Conservation (phyloP, 37 sponge, comb jelly and placozoan species). For the Ianthella basta region DNA sequence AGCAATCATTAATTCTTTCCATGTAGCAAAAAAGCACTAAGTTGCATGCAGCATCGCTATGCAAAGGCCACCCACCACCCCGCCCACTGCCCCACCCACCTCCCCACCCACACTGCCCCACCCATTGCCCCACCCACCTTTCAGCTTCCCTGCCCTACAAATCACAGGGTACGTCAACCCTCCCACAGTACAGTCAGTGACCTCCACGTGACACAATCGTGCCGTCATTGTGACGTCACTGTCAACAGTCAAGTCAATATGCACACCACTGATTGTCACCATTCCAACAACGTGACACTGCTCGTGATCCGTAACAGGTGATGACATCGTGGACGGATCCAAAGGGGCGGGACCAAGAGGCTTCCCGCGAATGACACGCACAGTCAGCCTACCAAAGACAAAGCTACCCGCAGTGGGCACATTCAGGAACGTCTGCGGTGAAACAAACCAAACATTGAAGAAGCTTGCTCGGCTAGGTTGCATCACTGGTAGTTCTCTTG, state of each 20-base stretch:
- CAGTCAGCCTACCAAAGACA: constrained; percentile 1
- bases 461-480: too few relatives aligned
- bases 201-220: constrained; percentile 46
- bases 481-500: too few relatives aligned
- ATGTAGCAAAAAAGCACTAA: too few relatives aligned
- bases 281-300: neutral
- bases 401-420: neutral
- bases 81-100: too few relatives aligned
- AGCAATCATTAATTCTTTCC: too few relatives aligned
- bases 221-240: constrained; percentile 46
- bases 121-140: neutral
- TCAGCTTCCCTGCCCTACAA: constrained; percentile 40
- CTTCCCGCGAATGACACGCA: constrained; percentile 12
- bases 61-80: too few relatives aligned
- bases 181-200: constrained; percentile 50
- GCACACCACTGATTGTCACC: neutral
- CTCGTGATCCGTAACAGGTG: neutral
- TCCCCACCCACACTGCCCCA: too few relatives aligned
- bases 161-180: constrained; percentile 61
- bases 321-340: neutral
- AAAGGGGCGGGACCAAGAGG: neutral
- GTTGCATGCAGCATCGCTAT: too few relatives aligned
- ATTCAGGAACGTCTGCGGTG: neutral
- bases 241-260: constrained; percentile 32
- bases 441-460: too few relatives aligned